Evolutionary conservation across 2,797 vertebrate genomes (phyloP).

Genomic region (Silurus aristotelis): DNA sequence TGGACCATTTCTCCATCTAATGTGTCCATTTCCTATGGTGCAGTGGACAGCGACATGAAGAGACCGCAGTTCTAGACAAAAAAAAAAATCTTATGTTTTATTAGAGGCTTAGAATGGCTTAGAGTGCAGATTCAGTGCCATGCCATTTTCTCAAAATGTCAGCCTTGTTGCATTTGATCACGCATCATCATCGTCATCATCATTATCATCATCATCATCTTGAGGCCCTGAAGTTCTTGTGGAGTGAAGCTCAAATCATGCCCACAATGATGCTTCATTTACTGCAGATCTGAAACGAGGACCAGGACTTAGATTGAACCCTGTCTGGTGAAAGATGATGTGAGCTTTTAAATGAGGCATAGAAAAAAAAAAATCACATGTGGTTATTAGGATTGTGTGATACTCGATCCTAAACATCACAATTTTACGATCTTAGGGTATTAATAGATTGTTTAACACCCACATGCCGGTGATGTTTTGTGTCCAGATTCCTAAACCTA

Average conservation of each 20-base stretch:
- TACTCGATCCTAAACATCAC: not conserved
- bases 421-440: not conserved
- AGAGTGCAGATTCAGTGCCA: not conserved
- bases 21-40: not conserved
- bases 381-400: not conserved
- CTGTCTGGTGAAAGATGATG: not conserved
- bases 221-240: conserved; percentile 13
- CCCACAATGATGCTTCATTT: too few species aligned
- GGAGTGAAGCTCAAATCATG: not conserved
- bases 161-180: conserved; percentile 13
- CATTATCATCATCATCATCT: not conserved
- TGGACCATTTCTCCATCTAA: too few species aligned
- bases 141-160: conserved; percentile 14
- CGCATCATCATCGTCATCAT: conserved; percentile 12
- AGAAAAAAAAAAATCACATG: not conserved
- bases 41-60: not conserved
- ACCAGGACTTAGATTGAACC: not conserved
- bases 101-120: not conserved
- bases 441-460: not conserved
- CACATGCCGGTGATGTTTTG: not conserved
- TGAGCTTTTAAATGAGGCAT: not conserved
- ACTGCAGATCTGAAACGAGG: not conserved
- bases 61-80: not conserved
- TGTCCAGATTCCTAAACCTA: not conserved
- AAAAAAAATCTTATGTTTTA: not conserved